Base-by-base conservation (phyloP, 2,888 invertebrate genomes). In the Nysson spinosus region DNA sequence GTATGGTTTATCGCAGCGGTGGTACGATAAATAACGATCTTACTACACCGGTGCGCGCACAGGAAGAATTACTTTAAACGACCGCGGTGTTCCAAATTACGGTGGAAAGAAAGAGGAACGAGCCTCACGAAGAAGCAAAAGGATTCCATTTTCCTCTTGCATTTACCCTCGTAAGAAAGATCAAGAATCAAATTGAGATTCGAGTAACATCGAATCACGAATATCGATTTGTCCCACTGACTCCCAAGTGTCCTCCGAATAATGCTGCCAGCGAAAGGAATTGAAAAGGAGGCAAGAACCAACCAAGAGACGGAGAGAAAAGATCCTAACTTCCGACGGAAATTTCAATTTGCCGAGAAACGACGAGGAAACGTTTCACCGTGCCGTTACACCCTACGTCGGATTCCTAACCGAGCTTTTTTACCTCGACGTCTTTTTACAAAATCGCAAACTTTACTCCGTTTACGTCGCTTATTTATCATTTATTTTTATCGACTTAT, bases 271-370 rank as follows among this genome's bases (percentile, higher is more conserved):
- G 55, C 22, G 63, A 64, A 32, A 55, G 51, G 34, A 30, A 37
- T 39, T 1, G 44, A 12, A 24, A 12, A 52, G 28, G 7, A n/a
- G 26, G 12, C 14, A 19, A 17, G 34, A 9, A 7, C 14, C 11
- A 39, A 47, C 34, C 12, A 44, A 17, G 39, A 39, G 14, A 26
- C 52, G 50, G 26, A 35, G 47, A 42, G 47, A 62, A n/a, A n/a
- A n/a, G n/a, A n/a, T n/a, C n/a, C n/a, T n/a, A n/a, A n/a, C n/a
- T n/a, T n/a, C 60, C 52, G 67, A 49, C 42, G 60, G 65, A 74
- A 69, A 74, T 77, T 75, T 63, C 65, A 69, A 77, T 74, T 78
- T 78, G 68, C 68, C 69, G 56, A 40, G 24, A n/a, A n/a, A n/a
- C n/a, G 62, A 68, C 66, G 66, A 61, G 61, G 52, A 64, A 64